A percentile compares a stretch with the other conserved stretches of the same genome.
Evolutionary conservation across 2,113 vertebrate genomes (phyloP).

Genomic region (Cebus imitator): DNA sequence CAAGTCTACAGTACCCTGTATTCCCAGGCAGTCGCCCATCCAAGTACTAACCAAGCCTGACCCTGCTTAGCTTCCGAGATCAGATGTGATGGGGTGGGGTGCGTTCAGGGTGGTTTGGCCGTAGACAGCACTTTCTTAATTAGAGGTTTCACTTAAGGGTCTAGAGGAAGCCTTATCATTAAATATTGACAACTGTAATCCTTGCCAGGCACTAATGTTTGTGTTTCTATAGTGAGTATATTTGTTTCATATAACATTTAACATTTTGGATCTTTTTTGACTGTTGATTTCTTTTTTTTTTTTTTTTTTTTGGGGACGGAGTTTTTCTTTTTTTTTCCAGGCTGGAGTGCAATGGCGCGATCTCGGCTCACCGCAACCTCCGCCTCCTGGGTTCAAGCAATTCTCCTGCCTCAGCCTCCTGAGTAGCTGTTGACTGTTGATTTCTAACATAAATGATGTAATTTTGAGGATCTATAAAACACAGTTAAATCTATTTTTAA

Average conservation of each 20-base stretch:
- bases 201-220: slow-evolving; percentile 67
- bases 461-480: background rate
- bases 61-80: no score
- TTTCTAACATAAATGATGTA: background rate
- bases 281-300: background rate
- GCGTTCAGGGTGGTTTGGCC: no score
- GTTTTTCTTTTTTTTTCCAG: no score
- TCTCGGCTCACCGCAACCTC: no score
- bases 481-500: background rate
- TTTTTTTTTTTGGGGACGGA: no score
- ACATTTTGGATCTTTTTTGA: background rate
- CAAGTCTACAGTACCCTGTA: no score
- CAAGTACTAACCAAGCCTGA: no score
- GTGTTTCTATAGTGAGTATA: slow-evolving; percentile 48
- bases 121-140: slow-evolving; percentile 80
- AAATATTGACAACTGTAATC: slow-evolving; percentile 78
- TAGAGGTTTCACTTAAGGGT: slow-evolving; percentile 78
- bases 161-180: slow-evolving; percentile 75
- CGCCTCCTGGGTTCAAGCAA: no score
- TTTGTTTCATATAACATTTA: slow-evolving; percentile 21
- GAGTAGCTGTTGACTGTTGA: background rate
- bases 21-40: no score
- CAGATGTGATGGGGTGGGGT: no score
- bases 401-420: no score
- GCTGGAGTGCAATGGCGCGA: no score